Base-by-base conservation (phyloP, 92 coral and sea anemone species). In the Epizoanthus scotinus region DNA sequence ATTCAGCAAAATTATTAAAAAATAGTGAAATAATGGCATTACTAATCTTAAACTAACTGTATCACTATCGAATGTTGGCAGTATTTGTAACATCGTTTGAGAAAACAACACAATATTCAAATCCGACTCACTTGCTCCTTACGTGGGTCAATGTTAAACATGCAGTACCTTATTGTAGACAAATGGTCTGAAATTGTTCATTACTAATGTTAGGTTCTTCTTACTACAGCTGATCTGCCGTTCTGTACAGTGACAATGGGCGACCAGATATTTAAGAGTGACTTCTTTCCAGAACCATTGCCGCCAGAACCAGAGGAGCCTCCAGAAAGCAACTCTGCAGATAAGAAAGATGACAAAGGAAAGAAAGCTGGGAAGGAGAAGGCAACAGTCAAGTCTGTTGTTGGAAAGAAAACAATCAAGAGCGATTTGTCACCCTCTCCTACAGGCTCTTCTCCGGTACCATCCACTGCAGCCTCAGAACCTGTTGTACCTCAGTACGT, bases 201-300 rank as follows among this genome's bases (percentile, higher is more conserved):
- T 47, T 13, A 13, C 52, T 47, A 15, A 47, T 47, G 15, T 10
- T 9, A 47, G 52, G 52, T 47, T 47, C 12, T 9, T 47, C 9
- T 47, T 69, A 15, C 58, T 70, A 8, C 70, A 92, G 97, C 94
- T 63, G 86, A 88, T 9, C 63, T 86, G 10, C 94, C 97, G 13
- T 90, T 78, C 80, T 92, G 97, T 71, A 90, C 90, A 44, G 71
- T 92, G n/a, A 89, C 93, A 5, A 78, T 92, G 72, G 78, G 78
- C 58, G 97, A 91, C 1, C 84, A 84, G 73, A 72, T 88, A 3
- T 83, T 92, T n/a, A 90, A 85, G 69, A 92, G 94, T 17, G 91
- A 63, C 13, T 13, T 78, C 14, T 88, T 84, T 34, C 88, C 85
- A 66, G 79, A 78, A 24, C 83, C 61, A 25, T 67, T 38, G 28